Evolutionary conservation across 2,888 invertebrate genomes (phyloP), one percentile per base, ranked within the genome.

Genomic region (Tetragonisca angustula): DNA sequence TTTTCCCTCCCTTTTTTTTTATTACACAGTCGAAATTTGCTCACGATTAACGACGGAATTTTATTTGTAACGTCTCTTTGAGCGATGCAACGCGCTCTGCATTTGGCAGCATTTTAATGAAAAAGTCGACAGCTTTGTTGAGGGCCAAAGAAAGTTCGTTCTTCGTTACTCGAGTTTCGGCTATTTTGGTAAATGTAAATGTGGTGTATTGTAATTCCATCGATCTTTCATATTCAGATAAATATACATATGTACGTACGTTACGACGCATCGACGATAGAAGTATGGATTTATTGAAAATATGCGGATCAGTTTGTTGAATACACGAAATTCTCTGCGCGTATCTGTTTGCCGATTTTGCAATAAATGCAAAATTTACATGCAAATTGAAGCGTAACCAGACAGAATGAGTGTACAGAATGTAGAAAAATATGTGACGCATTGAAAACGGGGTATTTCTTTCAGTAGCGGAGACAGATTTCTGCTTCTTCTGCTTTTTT

Each of bases 61-160:
- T 68, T 72, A 74, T 59, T 67, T 27, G 43, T 21, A 2, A 6
- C 21, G n/a, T 43, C 52, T 6, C n/a, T 70, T 67, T 64, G 43
- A 62, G 21, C 21, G 61, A 27, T 43, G 11, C 24, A 11, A 21
- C 19, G n/a, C 19, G 21, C 9, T 24, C 49, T 50, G 49, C 27
- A 62, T 62, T 62, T 72, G 27, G 27, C 27, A 50, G 27, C 13
- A 17, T 72, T 69, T 70, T 70, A 76, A 76, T 76, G 74, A 74
- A 67, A 79, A 67, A 61, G 4, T 19, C 9, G 50, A 62, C 49
- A 21, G 27, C 6, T 27, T 17, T 43, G 43, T 24, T 68, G 61
- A 36, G 19, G 27, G 19, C 27, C 21, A 32, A 21, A 1, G 67
- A 4, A 74, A 32, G 50, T 49, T 32, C 56, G 32, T 50, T 11